Evolutionary conservation across 2,888 invertebrate genomes (phyloP).

Genomic region (Dasysyrphus albostriatus): DNA sequence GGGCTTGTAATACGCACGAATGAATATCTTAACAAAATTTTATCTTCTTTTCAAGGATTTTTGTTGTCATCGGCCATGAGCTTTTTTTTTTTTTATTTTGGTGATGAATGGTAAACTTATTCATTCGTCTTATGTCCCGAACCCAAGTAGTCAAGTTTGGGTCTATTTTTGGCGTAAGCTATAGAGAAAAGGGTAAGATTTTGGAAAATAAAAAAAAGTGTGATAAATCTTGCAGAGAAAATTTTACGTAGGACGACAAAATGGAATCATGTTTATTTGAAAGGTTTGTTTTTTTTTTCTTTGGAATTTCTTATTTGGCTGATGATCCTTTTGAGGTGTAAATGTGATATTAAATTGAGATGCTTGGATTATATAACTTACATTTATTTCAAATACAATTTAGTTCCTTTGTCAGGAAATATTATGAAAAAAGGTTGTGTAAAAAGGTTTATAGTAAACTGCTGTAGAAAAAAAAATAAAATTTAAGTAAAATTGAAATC

Average conservation of each 20-base stretch:
- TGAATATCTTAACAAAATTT: conserved; percentile 39
- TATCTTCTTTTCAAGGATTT: conserved; percentile 45
- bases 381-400: background rate
- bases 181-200: background rate
- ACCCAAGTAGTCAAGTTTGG: background rate
- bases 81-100: background rate
- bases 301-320: background rate
- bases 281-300: background rate
- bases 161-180: conserved; percentile 8
- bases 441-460: background rate
- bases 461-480: background rate
- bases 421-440: background rate
- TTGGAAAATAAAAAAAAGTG: background rate
- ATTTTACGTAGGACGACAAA: background rate
- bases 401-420: background rate
- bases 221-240: conserved; percentile 5
- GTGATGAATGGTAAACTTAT: conserved; percentile 27
- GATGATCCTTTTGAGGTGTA: conserved; percentile 22
- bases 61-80: conserved; percentile 26
- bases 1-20: conserved; percentile 15
- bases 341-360: conserved; percentile 11
- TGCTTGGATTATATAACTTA: background rate
- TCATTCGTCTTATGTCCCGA: conserved; percentile 3
- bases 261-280: conserved; percentile 6
- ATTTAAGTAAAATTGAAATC: background rate